Percentiles rank a stretch among this genome's conserved stretches.
phyloP scores from a whole-genome alignment of 2,797 vertebrate species.

The Adrianichthys oophorus region DNA sequence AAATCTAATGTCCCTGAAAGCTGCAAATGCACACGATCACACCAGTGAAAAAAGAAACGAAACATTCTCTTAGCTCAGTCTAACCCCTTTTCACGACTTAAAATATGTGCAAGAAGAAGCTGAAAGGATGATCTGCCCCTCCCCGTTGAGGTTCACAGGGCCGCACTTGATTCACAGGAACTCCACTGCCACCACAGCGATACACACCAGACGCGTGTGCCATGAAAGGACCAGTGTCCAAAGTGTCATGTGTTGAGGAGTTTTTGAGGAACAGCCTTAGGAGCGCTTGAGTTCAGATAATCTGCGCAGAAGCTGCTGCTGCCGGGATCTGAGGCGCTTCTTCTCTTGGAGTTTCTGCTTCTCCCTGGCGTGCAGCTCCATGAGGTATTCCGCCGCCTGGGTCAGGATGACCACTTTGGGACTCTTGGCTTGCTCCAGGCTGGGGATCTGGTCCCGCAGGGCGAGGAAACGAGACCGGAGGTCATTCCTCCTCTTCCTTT shows the following conservation, averaged over 20 bases:
- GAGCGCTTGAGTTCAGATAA: slow-evolving; percentile 84
- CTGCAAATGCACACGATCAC: slow-evolving; percentile 24
- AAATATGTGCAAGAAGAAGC: slow-evolving; percentile 56
- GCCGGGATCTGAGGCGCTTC: slow-evolving; percentile 81
- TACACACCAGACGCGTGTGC: slow-evolving; percentile 57
- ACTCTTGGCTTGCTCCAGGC: slow-evolving; percentile 86
- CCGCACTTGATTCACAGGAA: slow-evolving; percentile 33
- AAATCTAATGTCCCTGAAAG: slow-evolving; percentile 18
- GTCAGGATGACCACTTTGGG: slow-evolving; percentile 96
- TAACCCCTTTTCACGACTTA: slow-evolving; percentile 16
- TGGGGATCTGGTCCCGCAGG: slow-evolving; percentile 87
- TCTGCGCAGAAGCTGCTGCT: slow-evolving; percentile 84
- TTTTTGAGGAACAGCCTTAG: slow-evolving; percentile 62
- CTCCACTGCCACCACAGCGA: slow-evolving; percentile 37
- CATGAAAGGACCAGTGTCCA: slow-evolving; percentile 33
- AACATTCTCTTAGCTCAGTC: slow-evolving; percentile 32
- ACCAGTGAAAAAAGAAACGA: slow-evolving; percentile 32
- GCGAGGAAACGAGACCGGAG: slow-evolving; percentile 91
- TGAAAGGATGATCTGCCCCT: slow-evolving; percentile 35
- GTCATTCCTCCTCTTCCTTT: slow-evolving; percentile 92
- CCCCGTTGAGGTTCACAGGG: slow-evolving; percentile 36
- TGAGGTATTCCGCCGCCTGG: slow-evolving; percentile 88
- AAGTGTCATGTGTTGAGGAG: slow-evolving; percentile 47
- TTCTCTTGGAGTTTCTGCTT: slow-evolving; percentile 85
- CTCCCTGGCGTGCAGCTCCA: slow-evolving; percentile 81